Evolutionary conservation across 2,888 invertebrate genomes (phyloP), one percentile per base, ranked within the genome.

Genomic region (Eupithecia pulchellata): DNA sequence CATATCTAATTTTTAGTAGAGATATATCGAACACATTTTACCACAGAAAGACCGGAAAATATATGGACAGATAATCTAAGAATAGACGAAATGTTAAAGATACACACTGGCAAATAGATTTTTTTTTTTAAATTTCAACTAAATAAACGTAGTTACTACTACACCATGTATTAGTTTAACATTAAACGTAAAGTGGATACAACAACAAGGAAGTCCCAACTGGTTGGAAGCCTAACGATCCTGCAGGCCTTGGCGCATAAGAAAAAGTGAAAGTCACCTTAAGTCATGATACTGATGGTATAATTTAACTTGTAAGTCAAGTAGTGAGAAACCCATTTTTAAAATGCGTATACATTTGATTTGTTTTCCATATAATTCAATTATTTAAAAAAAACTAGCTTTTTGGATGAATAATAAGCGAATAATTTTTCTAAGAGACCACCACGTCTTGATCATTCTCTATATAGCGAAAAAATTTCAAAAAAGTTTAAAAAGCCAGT

Each of bases 191-290:
- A 70, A 68, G 60, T 64, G 64, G 55, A 64, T 66, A 60, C 64
- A 70, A 68, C 36, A 71, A 69, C 73, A 64, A 73, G 73, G 73
- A 73, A 73, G 73, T 73, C 57, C 25, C 64, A 73, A 73, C 73
- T 69, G 64, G 69, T 73, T 68, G 66, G 67, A 69, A 68, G 69
- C 65, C 69, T 73, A 69, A 73, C 73, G 69, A 73, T 57, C 73
- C 73, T 58, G 62, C 64, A 73, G 67, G 64, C 73, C 73, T 73
- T 73, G 73, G 36, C 66, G 52, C 47, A 62, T 65, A 65, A 72
- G 72, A 69, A 70, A 68, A 70, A 73, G 73, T 73, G 73, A 73
- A 73, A 73, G 73, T 69, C 64, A 73, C 64, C 69, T 69, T 62
- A 62, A 27, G 67, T 47, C 47, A 73, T 66, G 64, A 42, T 69